Percentiles rank a stretch among this genome's conserved stretches.
These are phyloP conservation scores for Sebastes oblongus DNA, from an alignment of 2,797 vertebrate genomes.

Conservation along the genomic window DNA sequence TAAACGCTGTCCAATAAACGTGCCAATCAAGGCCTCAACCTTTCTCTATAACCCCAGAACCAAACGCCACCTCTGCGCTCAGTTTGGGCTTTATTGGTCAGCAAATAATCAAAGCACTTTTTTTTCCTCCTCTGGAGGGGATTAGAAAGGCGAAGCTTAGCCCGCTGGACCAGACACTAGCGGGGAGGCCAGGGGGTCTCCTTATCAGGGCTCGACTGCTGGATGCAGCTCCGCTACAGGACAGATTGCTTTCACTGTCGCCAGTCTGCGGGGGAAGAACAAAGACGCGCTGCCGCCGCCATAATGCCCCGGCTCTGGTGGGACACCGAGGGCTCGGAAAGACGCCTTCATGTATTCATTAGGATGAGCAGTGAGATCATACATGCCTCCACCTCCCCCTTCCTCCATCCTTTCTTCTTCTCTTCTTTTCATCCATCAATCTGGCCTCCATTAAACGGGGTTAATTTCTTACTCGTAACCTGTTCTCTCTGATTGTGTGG, in stretches of 20 bases:
- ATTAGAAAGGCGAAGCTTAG: slow-evolving; percentile 86
- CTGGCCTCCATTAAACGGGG: slow-evolving; percentile 79
- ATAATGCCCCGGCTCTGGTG: slow-evolving; percentile 88
- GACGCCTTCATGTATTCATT: slow-evolving; percentile 90
- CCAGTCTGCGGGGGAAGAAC: slow-evolving; percentile 88
- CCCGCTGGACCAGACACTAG: slow-evolving; percentile 92
- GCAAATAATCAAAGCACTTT: slow-evolving; percentile 95
- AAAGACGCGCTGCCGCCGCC: slow-evolving; percentile 81
- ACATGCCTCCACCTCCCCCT: slow-evolving; percentile 1
- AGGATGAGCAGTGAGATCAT: slow-evolving; percentile 61
- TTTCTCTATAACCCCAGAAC: slow-evolving; percentile 9
- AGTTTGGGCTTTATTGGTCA: slow-evolving; percentile 92
- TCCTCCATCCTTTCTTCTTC: slow-evolving; percentile 3
- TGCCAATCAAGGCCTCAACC: slow-evolving; percentile 51
- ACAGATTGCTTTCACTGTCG: slow-evolving; percentile 96
- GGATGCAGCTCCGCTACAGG: slow-evolving; percentile 92
- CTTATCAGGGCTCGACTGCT: slow-evolving; percentile 95
- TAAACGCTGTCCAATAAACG: slow-evolving; percentile 57
- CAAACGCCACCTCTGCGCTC: slow-evolving; percentile 41
- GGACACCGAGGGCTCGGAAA: slow-evolving; percentile 70
- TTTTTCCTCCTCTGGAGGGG: slow-evolving; percentile 78
- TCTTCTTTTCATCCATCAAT: slow-evolving; percentile 39
- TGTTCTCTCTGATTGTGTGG: slow-evolving; percentile 16
- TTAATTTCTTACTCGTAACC: slow-evolving; percentile 83
- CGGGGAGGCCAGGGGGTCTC: slow-evolving; percentile 90